Evolutionary conservation across 2,888 invertebrate genomes (phyloP).

Genomic region (Pomacea canaliculata): DNA sequence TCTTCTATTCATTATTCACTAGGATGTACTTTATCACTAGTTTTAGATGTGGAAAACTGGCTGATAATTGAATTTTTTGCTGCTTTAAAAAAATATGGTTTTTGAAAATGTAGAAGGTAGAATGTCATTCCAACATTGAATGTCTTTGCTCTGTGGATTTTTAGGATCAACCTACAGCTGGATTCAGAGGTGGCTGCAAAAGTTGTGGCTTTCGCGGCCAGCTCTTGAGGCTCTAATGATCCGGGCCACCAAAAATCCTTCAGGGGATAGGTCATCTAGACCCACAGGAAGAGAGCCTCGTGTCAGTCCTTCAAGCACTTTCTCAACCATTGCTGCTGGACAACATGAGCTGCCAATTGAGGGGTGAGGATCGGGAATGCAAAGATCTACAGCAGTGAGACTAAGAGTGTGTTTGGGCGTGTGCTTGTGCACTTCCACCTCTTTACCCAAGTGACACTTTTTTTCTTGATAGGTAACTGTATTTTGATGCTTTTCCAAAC

Average conservation of each 20-base stretch:
- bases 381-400: too few relatives aligned
- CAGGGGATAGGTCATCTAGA: conserved; percentile 81
- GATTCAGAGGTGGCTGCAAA: conserved; percentile 82
- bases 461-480: too few relatives aligned
- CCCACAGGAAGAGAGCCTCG: conserved; percentile 75
- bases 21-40: too few relatives aligned
- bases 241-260: conserved; percentile 84
- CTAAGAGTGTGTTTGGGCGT: too few relatives aligned
- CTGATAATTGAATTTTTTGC: too few relatives aligned
- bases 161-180: conserved; percentile 87
- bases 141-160: background rate
- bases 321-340: conserved; percentile 82
- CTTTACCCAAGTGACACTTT: too few relatives aligned
- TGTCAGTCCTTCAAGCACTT: conserved; percentile 80
- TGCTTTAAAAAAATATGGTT: background rate
- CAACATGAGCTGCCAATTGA: conserved; percentile 47
- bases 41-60: too few relatives aligned
- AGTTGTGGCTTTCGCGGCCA: conserved; percentile 87
- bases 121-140: background rate
- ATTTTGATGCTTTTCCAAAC: too few relatives aligned
- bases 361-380: conserved; percentile 21
- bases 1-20: too few relatives aligned
- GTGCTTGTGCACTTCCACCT: too few relatives aligned
- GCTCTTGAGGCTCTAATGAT: conserved; percentile 89
- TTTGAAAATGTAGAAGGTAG: background rate